Evolutionary conservation across 2,797 vertebrate genomes (phyloP).

Genomic region (Scarus forsteni): DNA sequence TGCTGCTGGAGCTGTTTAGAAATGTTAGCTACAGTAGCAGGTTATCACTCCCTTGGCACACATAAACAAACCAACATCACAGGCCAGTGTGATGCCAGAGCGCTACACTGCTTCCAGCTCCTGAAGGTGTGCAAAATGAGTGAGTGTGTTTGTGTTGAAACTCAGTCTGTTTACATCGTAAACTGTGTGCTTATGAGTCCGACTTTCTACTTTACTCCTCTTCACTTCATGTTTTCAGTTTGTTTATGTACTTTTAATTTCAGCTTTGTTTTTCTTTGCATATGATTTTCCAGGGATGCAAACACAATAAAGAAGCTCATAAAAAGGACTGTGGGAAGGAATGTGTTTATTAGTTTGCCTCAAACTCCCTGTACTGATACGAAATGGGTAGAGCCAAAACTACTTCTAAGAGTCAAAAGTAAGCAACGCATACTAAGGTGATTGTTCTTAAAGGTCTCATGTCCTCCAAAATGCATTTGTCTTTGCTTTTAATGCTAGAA

Average conservation of each 20-base stretch:
- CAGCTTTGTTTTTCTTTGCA: not conserved
- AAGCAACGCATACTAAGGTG: no score
- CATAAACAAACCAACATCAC: slow-evolving; percentile 61
- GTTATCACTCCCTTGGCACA: slow-evolving; percentile 62
- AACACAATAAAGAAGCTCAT: not conserved
- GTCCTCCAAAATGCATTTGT: no score
- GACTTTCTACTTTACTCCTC: slow-evolving; percentile 21
- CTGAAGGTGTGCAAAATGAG: slow-evolving; percentile 29
- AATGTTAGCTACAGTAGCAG: slow-evolving; percentile 62
- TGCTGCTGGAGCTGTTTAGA: slow-evolving; percentile 54
- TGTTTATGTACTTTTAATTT: not conserved
- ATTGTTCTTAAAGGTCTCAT: no score
- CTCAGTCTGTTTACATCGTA: slow-evolving; percentile 16
- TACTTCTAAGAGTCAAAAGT: not conserved
- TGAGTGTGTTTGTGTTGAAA: slow-evolving; percentile 16
- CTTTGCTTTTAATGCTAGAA: no score
- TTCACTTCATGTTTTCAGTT: not conserved
- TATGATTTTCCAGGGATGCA: not conserved
- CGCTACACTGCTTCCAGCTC: slow-evolving; percentile 41
- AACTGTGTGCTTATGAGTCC: slow-evolving; percentile 20
- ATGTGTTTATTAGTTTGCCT: not conserved
- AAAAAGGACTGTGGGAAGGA: not conserved
- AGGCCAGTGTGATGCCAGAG: slow-evolving; percentile 34
- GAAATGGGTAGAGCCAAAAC: not conserved
- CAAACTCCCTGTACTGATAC: no score